Conservation (phyloP, 2,888 invertebrate genomes). For the Trypoxylon attenuatum region DNA sequence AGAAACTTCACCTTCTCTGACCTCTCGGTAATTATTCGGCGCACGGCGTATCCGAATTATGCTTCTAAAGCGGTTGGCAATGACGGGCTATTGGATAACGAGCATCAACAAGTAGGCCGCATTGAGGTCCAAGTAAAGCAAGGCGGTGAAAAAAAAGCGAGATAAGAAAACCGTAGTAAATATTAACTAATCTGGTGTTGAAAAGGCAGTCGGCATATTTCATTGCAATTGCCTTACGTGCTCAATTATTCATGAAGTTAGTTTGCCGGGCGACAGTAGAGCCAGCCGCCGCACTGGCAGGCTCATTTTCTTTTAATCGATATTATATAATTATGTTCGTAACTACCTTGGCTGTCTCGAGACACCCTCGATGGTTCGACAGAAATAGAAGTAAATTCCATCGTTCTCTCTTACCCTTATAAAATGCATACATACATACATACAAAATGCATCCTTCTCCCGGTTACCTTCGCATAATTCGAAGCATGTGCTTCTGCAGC, state of each 20-base stretch:
- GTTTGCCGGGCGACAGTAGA: slow-evolving; percentile 23
- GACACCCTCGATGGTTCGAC: too few relatives aligned
- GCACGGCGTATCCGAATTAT: too few relatives aligned
- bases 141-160: slow-evolving; percentile 3
- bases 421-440: too few relatives aligned
- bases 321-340: slow-evolving; percentile 21
- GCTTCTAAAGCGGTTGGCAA: not conserved
- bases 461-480: too few relatives aligned
- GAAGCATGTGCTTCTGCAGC: too few relatives aligned
- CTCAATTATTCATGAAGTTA: slow-evolving; percentile 44
- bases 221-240: slow-evolving; percentile 21
- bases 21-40: too few relatives aligned
- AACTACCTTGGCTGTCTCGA: too few relatives aligned
- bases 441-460: too few relatives aligned
- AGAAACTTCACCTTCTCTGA: too few relatives aligned
- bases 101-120: not conserved
- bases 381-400: too few relatives aligned
- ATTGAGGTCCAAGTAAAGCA: not conserved
- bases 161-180: slow-evolving; percentile 23
- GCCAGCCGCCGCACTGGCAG: slow-evolving; percentile 7
- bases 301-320: slow-evolving; percentile 23
- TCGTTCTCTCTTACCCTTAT: too few relatives aligned
- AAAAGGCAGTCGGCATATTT: slow-evolving; percentile 18
- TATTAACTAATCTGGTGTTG: slow-evolving; percentile 29
- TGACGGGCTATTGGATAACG: too few relatives aligned